Evolutionary conservation across 2,113 vertebrate species (phyloP), one percentile per base, ranked within the genome.

Genomic region (Pseudorhombus dupliciocellatus): DNA sequence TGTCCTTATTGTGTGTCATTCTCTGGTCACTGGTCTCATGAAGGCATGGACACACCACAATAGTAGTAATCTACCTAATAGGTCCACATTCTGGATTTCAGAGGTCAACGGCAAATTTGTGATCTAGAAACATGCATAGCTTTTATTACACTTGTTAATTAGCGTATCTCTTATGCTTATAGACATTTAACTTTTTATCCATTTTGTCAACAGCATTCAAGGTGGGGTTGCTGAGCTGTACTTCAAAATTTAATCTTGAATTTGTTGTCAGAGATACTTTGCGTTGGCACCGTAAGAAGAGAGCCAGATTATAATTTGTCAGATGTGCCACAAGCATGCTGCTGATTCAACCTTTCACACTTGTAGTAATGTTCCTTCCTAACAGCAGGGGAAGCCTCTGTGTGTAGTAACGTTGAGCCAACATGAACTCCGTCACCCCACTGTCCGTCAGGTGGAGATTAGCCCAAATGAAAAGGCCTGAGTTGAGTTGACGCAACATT

Each of bases 401-500:
- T 52, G 46, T 16, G 3, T 54, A 69, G 71, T 60, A 68, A 73
- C 76, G 64, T 74, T 74, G 83, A 74, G 68, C 54, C 9, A 20
- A 25, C 48, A 62, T 75, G 70, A 86, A 86, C 82, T 63, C 51
- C 20, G 51, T 88, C 74, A 88, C 76, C 80, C 34, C 52, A 0
- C 53, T 59, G 51, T 61, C 81, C 58, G 46, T 76, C 83, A 81
- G 81, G 86, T 86, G 62, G 34, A 86, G 80, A 85, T 74, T 72
- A 79, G 84, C 81, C 80, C 77, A 79, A 79, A 83, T 88, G 72
- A 86, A 89, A 90, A 87, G 80, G 77, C 79, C 77, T 34, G 84
- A 86, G 84, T 82, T 81, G 70, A 75, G 37, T 89, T 90, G 91
- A 92, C 91, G 90, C 78, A 88, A 78, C 90, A 90, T 91, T 91